Conservation (phyloP, 2,797 vertebrate genomes). For the Aphelocoma californica region DNA sequence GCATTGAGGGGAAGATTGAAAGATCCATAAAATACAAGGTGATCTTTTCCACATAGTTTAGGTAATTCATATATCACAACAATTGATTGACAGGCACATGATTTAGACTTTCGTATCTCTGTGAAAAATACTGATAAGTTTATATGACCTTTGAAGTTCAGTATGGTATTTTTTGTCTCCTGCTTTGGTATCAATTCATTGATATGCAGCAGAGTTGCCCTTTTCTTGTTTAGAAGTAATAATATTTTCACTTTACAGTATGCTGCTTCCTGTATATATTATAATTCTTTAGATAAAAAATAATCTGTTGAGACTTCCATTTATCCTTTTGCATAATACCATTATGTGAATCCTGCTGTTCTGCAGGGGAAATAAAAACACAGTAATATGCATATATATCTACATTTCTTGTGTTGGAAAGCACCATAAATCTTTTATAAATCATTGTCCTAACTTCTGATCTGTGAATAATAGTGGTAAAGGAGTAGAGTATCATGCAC, state of each 20-base stretch:
- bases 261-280: neutral
- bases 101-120: neutral
- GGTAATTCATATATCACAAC: neutral
- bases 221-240: neutral
- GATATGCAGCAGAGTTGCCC: neutral
- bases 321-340: neutral
- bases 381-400: neutral
- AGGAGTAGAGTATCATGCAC: neutral
- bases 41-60: neutral
- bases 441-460: neutral
- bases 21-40: neutral
- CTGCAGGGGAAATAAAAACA: neutral
- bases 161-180: neutral
- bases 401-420: neutral
- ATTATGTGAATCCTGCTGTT: neutral
- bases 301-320: neutral
- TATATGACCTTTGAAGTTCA: neutral
- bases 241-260: neutral
- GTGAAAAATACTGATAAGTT: neutral
- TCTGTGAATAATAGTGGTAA: neutral
- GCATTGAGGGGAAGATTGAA: neutral
- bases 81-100: neutral
- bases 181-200: neutral
- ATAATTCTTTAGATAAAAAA: neutral
- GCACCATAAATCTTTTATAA: neutral